phyloP scores from a whole-genome alignment of 2,797 vertebrate species.

The Acrossocheilus fasciatus region DNA sequence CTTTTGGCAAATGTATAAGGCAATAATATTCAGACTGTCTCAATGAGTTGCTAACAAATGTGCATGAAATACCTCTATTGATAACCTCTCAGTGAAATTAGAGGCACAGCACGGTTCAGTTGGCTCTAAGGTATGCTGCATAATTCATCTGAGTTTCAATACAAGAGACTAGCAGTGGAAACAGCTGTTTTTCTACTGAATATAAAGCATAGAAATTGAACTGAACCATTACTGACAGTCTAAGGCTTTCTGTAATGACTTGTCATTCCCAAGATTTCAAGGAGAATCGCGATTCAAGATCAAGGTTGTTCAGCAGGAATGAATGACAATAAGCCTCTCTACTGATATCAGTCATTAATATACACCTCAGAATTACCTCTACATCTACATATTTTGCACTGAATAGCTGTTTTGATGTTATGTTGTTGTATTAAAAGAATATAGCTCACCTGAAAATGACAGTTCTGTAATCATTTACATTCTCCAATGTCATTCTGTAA shows the following conservation, averaged over 20 bases:
- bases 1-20: conserved; percentile 3
- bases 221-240: conserved; percentile 30
- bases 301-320: conserved; percentile 18
- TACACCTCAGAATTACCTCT: not conserved
- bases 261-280: conserved; percentile 22
- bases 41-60: conserved; percentile 42
- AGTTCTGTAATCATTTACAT: not conserved
- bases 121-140: conserved; percentile 51
- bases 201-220: conserved; percentile 25
- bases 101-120: conserved; percentile 32
- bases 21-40: conserved; percentile 25
- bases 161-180: conserved; percentile 32
- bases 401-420: not conserved
- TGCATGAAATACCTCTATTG: conserved; percentile 36
- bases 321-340: not conserved
- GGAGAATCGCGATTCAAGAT: conserved; percentile 16
- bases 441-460: not conserved
- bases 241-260: conserved; percentile 24
- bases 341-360: not conserved
- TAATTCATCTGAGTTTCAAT: conserved; percentile 46
- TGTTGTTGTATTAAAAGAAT: not conserved
- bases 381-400: not conserved
- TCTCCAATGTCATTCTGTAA: not conserved
- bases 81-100: conserved; percentile 50
- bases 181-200: conserved; percentile 45